Base-by-base conservation (phyloP, 2,797 vertebrate genomes). In the Schizopygopsis malacanthus region DNA sequence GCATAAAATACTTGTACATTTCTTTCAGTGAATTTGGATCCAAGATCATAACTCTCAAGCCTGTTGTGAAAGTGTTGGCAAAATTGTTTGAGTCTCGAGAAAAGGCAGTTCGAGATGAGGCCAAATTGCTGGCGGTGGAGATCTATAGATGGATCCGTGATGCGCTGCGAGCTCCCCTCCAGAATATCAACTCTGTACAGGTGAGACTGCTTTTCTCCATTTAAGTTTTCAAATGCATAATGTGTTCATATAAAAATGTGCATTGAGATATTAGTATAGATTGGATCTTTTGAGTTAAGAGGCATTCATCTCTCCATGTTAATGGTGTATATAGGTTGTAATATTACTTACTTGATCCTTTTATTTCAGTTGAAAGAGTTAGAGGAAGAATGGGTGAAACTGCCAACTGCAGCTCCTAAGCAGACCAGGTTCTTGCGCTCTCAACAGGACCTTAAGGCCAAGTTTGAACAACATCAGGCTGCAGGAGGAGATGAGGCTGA, bases 61-160 rank as follows among this genome's bases (percentile, higher is more conserved):
- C 98, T 88, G 95, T 99, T 54, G 98, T 99, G 89, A 99, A 99
- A 96, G 92, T 97, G 81, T 94, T 99, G 94, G 94, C 97, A 93
- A 99, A 99, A 93, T 96, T 98, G 84, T 99, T 99, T 92, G 98
- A 99, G 90, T 99, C 98, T 92, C 96, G 98, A 93, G 98, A 99
- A 89, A 99, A 99, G 91, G 97, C 98, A 0, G 96, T 99, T 92
- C 94, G 98, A 91, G 98, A 99, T 11, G 98, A 99, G 93, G 98
- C 97, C 90, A 99, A 98, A 93, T 93, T 96, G 82, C 94, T 99
- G 50, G 97, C 98, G 39, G 93, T 99, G 41, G 98, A 99, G 93
- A 97, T 99, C 87, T 99, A 97, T 90, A 96, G 95, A 83, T 99
- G 98, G 98, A 99, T 99, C 93, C 93, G 97, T 84, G 98, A 99